Conservation (phyloP, 2,797 vertebrate genomes). For the Scolopax bukidnonensis region DNA sequence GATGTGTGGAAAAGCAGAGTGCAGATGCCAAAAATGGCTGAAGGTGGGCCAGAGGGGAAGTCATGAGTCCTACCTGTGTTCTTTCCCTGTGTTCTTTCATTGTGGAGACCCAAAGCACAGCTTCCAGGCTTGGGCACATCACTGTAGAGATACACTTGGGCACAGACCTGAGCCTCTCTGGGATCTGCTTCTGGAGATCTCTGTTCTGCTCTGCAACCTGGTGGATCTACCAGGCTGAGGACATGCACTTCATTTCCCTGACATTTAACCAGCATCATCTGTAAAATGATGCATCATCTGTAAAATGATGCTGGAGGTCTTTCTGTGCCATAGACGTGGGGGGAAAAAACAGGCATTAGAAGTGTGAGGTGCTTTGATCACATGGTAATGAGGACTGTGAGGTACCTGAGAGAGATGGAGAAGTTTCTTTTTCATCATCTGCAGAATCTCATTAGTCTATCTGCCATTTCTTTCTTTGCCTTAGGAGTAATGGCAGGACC, state of each 20-base stretch:
- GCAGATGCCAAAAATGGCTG: not conserved
- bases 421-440: constrained; percentile 13
- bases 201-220: not conserved
- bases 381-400: not conserved
- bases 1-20: not conserved
- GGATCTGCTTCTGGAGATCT: not conserved
- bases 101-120: not conserved
- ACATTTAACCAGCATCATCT: not conserved
- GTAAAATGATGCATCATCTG: not conserved
- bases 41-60: not conserved
- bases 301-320: not conserved
- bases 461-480: not conserved
- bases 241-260: not conserved
- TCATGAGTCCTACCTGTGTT: rapidly evolving
- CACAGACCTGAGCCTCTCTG: not conserved
- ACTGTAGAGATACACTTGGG: rapidly evolving
- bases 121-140: not conserved
- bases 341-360: not conserved
- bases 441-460: not conserved
- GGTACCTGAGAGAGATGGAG: not conserved
- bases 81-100: not conserved
- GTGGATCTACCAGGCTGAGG: not conserved
- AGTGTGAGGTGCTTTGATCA: rapidly evolving
- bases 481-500: not conserved
- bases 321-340: not conserved